Conservation (phyloP, 2,888 invertebrate genomes). For the Branchellion lobata region DNA sequence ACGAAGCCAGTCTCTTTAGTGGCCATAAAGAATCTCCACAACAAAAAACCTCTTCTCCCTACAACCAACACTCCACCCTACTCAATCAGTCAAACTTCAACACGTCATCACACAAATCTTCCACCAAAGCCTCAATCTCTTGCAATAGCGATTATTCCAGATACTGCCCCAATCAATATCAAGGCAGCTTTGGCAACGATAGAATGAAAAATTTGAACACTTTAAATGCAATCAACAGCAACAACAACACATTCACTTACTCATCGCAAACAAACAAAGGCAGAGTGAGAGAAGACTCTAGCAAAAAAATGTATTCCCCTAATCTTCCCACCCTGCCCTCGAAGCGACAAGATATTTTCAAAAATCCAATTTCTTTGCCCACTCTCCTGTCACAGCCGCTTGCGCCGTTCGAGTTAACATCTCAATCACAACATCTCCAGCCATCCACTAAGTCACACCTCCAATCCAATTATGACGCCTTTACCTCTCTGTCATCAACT, state of each 20-base stretch:
- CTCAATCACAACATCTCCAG: neutral
- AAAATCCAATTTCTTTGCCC: slow-evolving; percentile 5
- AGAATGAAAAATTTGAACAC: neutral
- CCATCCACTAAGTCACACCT: slow-evolving; percentile 1
- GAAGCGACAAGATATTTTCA: neutral
- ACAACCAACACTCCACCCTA: neutral
- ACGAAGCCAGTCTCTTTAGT: neutral
- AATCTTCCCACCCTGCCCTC: neutral
- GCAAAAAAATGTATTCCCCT: slow-evolving; percentile 1
- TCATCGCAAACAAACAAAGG: slow-evolving; percentile 3
- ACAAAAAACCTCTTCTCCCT: neutral
- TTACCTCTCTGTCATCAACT: neutral
- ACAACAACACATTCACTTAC: neutral
- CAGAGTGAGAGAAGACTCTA: neutral
- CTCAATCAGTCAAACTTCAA: neutral
- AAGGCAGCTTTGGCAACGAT: neutral
- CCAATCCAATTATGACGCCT: slow-evolving; percentile 12
- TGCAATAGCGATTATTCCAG: neutral
- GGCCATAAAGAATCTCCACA: neutral
- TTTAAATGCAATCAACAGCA: too few relatives aligned
- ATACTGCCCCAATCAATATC: neutral
- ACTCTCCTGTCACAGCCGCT: neutral
- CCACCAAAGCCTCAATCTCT: neutral
- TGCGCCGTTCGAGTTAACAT: neutral
- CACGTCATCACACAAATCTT: neutral